Evolutionary conservation across 1,140 invertebrate species (phyloP).

Genomic region (Tigriopus japonicus): DNA sequence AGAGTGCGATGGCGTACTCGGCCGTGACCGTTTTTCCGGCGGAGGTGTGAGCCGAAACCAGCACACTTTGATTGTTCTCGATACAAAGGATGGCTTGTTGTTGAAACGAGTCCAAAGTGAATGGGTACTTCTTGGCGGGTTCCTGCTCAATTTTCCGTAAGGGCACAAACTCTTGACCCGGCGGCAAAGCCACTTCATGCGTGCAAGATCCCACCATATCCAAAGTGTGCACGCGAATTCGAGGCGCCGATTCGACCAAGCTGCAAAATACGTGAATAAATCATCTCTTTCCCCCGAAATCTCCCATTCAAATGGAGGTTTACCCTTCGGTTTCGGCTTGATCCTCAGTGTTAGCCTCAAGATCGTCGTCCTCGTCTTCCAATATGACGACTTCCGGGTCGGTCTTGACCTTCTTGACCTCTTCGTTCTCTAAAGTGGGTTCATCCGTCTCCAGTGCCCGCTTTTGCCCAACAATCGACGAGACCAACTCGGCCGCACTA

Average conservation of each 20-base stretch:
- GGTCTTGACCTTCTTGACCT: background rate
- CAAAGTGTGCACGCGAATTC: constrained; percentile 63
- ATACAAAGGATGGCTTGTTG: constrained; percentile 92
- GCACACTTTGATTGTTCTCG: constrained; percentile 90
- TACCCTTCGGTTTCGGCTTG: constrained; percentile 17
- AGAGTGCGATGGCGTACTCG: constrained; percentile 59
- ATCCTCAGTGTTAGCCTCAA: background rate
- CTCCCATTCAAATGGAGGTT: constrained; percentile 11
- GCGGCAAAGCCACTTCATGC: constrained; percentile 80
- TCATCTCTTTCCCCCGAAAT: too few relatives aligned
- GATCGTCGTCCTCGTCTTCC: background rate
- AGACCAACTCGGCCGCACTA: background rate
- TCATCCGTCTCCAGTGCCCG: background rate
- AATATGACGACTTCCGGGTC: background rate
- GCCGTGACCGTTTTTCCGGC: constrained; percentile 98
- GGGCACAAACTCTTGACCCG: constrained; percentile 58
- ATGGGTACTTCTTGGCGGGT: constrained; percentile 81
- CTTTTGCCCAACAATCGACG: background rate
- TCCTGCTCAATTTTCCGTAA: constrained; percentile 35
- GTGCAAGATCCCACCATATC: constrained; percentile 73
- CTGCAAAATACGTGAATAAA: constrained; percentile 4
- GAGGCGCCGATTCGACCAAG: constrained; percentile 25
- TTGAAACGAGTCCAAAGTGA: constrained; percentile 93
- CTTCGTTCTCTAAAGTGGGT: background rate
- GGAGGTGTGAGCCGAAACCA: constrained; percentile 98